Percentiles rank a stretch among this genome's conserved stretches.
These are phyloP conservation scores for Drosophila parabipectinata DNA, from an alignment of 1,140 invertebrate species.

Conservation along the genomic window DNA sequence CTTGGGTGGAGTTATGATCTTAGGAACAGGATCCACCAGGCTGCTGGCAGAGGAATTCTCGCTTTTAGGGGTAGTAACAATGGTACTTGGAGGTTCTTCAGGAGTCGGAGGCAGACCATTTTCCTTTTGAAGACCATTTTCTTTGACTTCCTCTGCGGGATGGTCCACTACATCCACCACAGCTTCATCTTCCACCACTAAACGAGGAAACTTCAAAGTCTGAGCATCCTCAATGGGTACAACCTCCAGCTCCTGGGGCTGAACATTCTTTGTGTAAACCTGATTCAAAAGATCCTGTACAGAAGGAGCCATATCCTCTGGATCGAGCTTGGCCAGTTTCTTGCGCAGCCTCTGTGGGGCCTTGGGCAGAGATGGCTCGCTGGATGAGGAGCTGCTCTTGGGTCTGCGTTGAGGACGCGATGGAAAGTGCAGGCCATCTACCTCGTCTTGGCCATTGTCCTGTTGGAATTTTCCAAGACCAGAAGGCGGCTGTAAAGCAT, in stretches of 20 bases:
- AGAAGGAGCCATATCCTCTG: slow-evolving; percentile 72
- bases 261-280: slow-evolving; percentile 11
- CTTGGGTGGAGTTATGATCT: slow-evolving; percentile 47
- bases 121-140: slow-evolving; percentile 6
- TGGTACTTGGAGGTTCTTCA: not conserved
- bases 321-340: slow-evolving; percentile 68
- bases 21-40: slow-evolving; percentile 36
- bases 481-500: not conserved
- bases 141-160: not conserved
- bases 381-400: slow-evolving; percentile 77
- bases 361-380: slow-evolving; percentile 59
- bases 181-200: slow-evolving; percentile 37
- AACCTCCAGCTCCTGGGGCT: not conserved
- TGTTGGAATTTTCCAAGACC: slow-evolving; percentile 5
- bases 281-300: slow-evolving; percentile 73
- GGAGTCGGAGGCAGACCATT: not conserved
- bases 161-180: slow-evolving; percentile 25
- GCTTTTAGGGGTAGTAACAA: slow-evolving; percentile 39
- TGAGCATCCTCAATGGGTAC: not conserved
- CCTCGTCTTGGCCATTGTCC: slow-evolving; percentile 21
- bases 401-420: slow-evolving; percentile 63
- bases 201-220: slow-evolving; percentile 47
- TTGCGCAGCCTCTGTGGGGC: slow-evolving; percentile 70
- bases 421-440: slow-evolving; percentile 61
- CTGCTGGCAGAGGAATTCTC: slow-evolving; percentile 53